Base-by-base conservation (phyloP, 2,113 vertebrate species). In the Struthidea cinerea region DNA sequence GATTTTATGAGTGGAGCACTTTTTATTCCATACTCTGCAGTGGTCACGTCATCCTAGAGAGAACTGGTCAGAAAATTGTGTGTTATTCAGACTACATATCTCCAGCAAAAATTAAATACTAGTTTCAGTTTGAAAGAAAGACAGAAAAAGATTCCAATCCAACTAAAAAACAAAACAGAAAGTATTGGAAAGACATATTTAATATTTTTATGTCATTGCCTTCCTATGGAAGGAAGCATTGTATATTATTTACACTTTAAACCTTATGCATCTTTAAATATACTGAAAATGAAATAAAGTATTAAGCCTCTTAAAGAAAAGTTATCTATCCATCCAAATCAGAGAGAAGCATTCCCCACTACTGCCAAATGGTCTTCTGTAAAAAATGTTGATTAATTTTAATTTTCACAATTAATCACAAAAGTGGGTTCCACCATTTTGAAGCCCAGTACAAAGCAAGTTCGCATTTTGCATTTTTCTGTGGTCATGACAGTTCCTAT, bases 1-100 rank as follows among this genome's bases (percentile, higher is more conserved):
- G 67, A 91, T 81, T 88, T 88, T 93, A 80, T 14, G n/a, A 91
- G 52, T 18, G 42, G 41, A 91, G 67, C 13, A 78, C n/a, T 60
- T 82, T 84, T 80, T 67, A 63, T 82, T 91, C 63, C 37, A 20
- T 49, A 70, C 8, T 87, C 59, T 75, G 64, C 7, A 3, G 44
- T n/a, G 85, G n/a, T 71, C 57, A 70, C 49, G 3, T 50, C 32
- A 35, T 56, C 39, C 44, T 68, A 63, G 55, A 63, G 44, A 30
- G 75, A 95, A 50, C 42, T 67, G 75, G 63, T 63, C 42, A 79
- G 68, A 80, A 11, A 70, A 33, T 16, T 79, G 16, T 0, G 0
- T 49, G 12, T 70, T 91, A 56, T 33, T 86, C 50, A 67, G 27
- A 44, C 11, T 87, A 9, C 21, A 27, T 26, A 57, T 22, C 42